phyloP scores from a whole-genome alignment of 2,113 vertebrate species.

The Tetraodon nigroviridis region DNA sequence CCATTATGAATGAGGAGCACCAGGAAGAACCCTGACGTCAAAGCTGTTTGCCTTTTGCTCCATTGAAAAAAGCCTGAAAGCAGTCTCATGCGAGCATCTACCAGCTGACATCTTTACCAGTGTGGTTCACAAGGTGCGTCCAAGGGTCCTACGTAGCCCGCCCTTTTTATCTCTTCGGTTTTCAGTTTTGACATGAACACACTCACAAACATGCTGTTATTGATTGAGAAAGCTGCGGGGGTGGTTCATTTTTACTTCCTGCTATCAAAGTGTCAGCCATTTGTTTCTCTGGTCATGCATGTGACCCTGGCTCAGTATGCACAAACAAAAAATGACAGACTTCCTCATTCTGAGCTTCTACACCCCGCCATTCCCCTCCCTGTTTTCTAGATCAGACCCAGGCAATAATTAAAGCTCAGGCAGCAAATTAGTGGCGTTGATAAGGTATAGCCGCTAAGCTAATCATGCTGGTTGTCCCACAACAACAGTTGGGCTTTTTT shows the following conservation, averaged over 20 bases:
- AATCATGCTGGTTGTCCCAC: slow-evolving; percentile 6
- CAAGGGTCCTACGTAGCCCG: slow-evolving; percentile 21
- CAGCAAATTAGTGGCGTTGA: neutral
- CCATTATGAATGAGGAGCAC: slow-evolving; percentile 23
- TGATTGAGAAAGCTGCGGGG: slow-evolving; percentile 42
- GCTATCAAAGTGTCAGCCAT: slow-evolving; percentile 40
- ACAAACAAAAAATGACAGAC: slow-evolving; percentile 5
- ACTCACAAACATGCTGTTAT: no score
- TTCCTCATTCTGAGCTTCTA: neutral
- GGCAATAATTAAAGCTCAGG: neutral
- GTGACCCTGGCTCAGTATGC: neutral
- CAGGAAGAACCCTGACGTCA: slow-evolving; percentile 38
- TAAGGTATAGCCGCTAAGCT: neutral
- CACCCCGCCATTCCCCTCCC: neutral
- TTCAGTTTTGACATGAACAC: no score
- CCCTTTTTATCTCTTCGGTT: slow-evolving; percentile 36
- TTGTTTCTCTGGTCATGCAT: slow-evolving; percentile 24
- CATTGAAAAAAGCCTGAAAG: slow-evolving; percentile 44
- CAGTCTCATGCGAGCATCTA: slow-evolving; percentile 10
- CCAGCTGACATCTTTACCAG: slow-evolving; percentile 46
- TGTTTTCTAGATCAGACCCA: no score
- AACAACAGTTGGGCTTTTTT: slow-evolving; percentile 16
- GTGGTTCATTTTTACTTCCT: slow-evolving; percentile 23
- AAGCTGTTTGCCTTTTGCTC: slow-evolving; percentile 44
- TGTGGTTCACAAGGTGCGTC: slow-evolving; percentile 33